Conservation (phyloP, 2,797 vertebrate genomes). For the Diceros bicornis region DNA sequence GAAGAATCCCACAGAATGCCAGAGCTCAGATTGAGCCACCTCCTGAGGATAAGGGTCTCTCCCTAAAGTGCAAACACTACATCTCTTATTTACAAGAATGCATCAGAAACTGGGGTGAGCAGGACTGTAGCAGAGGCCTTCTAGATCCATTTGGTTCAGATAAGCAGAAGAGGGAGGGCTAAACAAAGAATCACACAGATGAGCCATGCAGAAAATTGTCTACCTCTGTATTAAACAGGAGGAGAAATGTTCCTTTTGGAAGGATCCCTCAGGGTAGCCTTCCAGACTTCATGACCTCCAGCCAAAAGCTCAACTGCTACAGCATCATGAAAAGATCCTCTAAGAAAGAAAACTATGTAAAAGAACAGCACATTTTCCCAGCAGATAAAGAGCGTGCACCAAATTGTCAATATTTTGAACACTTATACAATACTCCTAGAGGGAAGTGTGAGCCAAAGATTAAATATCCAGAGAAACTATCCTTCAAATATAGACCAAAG, state of each 20-base stretch:
- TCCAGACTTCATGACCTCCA: background rate
- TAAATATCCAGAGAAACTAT: conserved; percentile 19
- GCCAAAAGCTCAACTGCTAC: background rate
- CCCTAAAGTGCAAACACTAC: background rate
- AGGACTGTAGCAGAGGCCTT: background rate
- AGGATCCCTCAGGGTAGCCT: background rate
- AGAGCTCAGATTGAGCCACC: background rate
- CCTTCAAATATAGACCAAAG: background rate
- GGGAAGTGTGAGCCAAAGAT: background rate
- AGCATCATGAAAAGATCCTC: background rate
- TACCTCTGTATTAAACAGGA: background rate
- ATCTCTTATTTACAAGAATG: background rate
- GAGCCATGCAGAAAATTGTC: background rate
- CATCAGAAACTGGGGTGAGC: background rate
- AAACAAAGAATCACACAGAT: background rate
- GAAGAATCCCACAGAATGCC: background rate
- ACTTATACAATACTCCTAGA: background rate
- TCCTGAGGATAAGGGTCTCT: background rate
- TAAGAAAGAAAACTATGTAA: background rate
- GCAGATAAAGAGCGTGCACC: background rate
- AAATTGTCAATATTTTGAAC: background rate
- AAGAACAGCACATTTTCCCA: conserved; percentile 7
- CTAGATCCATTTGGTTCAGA: background rate
- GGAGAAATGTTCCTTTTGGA: background rate
- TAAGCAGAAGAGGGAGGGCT: background rate